Conservation (phyloP, 2,888 invertebrate genomes). For the Drosophila falleni region DNA sequence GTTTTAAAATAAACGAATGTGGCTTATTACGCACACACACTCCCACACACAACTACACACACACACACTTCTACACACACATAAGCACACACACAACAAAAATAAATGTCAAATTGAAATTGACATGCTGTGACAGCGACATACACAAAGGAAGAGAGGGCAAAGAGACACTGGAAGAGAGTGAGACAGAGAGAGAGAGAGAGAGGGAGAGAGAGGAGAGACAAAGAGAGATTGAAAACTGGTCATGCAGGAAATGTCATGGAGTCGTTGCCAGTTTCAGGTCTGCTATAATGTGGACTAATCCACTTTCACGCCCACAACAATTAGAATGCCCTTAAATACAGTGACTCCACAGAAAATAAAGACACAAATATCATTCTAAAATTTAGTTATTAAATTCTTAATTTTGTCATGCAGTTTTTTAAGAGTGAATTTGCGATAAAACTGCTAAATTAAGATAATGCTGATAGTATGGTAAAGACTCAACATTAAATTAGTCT, state of each 20-base stretch:
- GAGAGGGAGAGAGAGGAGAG: not conserved
- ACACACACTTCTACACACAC: slow-evolving; percentile 25
- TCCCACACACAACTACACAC: slow-evolving; percentile 25
- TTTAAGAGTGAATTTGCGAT: too few species aligned
- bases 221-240: not conserved
- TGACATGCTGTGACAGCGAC: slow-evolving; percentile 69
- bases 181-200: not conserved
- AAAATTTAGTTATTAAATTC: too few species aligned
- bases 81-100: slow-evolving; percentile 36
- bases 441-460: too few species aligned
- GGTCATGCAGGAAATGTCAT: not conserved
- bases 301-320: slow-evolving; percentile 7
- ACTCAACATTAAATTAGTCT: too few species aligned
- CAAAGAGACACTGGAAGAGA: not conserved
- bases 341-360: slow-evolving; percentile 10
- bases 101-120: slow-evolving; percentile 79
- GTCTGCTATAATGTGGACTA: not conserved
- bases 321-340: not conserved
- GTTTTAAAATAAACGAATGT: slow-evolving; percentile 78
- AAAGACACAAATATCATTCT: not conserved
- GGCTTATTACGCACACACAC: slow-evolving; percentile 71
- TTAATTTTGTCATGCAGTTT: too few species aligned
- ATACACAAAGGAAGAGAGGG: slow-evolving; percentile 9
- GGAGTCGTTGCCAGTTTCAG: slow-evolving; percentile 5
- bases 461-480: too few species aligned